Base-by-base conservation (phyloP, 2,113 vertebrate genomes). In the Pseudonaja textilis region DNA sequence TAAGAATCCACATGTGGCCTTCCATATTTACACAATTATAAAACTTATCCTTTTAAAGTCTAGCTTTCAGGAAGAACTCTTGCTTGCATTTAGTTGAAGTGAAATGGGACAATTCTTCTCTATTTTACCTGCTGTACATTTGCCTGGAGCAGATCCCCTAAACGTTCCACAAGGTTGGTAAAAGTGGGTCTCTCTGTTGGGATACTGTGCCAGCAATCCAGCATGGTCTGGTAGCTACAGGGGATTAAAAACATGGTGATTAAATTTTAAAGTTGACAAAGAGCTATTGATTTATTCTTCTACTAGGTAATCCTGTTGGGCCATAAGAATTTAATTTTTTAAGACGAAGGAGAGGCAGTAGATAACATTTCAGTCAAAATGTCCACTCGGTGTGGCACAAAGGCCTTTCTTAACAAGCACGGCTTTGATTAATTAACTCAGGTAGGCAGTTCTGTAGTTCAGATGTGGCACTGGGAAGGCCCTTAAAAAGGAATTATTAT, bases 121-220 rank as follows among this genome's bases (percentile, higher is more conserved):
- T 0, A 64, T 92, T 91, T 54, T 97, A 99, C 99, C 98, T 99
- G 98, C 96, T 99, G 98, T n/a, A 99, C 98, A 1, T 98, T 99
- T 90, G 99, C 99, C 96, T 99, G 98, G 0, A 99, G 98, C n/a
- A 99, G 97, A 91, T 99, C 98, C 96, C 99, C 99, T 34, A 99
- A 96, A 90, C 96, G 97, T 93, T 98, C 98, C 93, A 99, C 99
- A 16, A 99, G 98, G 92, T 99, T 98, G 0, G 97, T 98, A 97
- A 99, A 99, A 2, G 97, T 99, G 0, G 99, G 99, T 45, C 99
- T 97, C 89, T 98, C 97, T 5, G 96, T 97, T 20, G 98, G 97
- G 2, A 98, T 97, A 0, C 98, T 98, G 0, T 98, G 98, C 99
- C 99, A 99, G 93, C 99, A 99, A 86, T 99, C 98, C 97, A 99